These are phyloP conservation scores for Eupleurogrammus muticus DNA, from an alignment of 2,797 vertebrate species.

Conservation along the genomic window DNA sequence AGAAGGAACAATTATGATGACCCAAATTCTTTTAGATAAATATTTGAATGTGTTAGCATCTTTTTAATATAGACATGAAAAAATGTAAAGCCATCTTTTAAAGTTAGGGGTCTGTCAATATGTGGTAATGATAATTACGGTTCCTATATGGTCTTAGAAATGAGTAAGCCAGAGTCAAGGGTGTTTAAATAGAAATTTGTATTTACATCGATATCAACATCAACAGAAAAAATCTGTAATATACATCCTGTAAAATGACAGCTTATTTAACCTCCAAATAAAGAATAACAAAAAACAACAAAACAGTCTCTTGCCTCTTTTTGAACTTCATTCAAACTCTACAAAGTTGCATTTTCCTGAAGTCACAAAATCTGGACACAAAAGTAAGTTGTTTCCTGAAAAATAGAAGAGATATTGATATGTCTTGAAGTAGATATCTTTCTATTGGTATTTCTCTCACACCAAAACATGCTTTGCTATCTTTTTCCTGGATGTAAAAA, in stretches of 20 bases:
- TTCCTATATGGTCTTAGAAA: neutral
- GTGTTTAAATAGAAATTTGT: constrained; percentile 98
- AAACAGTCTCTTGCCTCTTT: constrained; percentile 58
- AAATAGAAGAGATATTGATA: constrained; percentile 72
- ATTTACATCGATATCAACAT: constrained; percentile 98
- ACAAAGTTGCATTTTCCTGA: constrained; percentile 69
- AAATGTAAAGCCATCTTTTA: no score
- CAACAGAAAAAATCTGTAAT: constrained; percentile 89
- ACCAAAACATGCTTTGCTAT: constrained; percentile 57
- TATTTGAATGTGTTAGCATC: no score
- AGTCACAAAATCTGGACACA: constrained; percentile 76
- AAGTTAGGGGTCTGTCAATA: neutral
- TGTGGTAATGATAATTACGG: neutral
- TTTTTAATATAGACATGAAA: no score
- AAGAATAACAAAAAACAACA: constrained; percentile 57
- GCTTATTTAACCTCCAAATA: constrained; percentile 73
- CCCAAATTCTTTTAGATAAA: no score
- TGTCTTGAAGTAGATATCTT: constrained; percentile 69
- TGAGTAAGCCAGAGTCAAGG: constrained; percentile 48
- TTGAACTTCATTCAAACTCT: constrained; percentile 75
- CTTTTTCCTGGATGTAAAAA: constrained; percentile 36
- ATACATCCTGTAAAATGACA: constrained; percentile 88
- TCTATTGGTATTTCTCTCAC: constrained; percentile 63
- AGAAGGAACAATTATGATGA: no score
- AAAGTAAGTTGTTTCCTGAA: constrained; percentile 70